phyloP scores from a whole-genome alignment of 2,888 invertebrate genomes.

The Andrena fulva region DNA sequence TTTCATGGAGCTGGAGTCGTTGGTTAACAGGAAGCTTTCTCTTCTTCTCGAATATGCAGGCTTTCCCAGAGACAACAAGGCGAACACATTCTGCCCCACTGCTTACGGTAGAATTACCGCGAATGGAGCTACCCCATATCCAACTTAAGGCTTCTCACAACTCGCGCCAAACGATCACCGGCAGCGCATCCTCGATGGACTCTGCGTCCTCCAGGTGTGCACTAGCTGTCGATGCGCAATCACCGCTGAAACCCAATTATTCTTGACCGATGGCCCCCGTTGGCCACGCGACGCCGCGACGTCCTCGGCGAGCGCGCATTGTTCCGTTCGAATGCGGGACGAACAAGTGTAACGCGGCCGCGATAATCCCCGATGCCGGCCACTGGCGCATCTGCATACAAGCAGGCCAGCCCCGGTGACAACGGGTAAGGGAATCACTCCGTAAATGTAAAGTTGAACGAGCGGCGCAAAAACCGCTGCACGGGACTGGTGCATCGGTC shows the following conservation, averaged over 20 bases:
- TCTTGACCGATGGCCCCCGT: conserved; percentile 36
- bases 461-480: conserved; percentile 62
- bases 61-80: conserved; percentile 9
- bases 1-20: not conserved
- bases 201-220: conserved; percentile 22
- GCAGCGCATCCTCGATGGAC: not conserved
- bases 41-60: conserved; percentile 17
- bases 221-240: conserved; percentile 17
- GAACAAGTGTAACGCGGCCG: conserved; percentile 50
- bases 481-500: conserved; percentile 62
- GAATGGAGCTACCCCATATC: no score
- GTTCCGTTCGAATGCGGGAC: conserved; percentile 69
- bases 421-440: conserved; percentile 78
- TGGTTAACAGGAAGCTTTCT: conserved; percentile 15
- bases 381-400: conserved; percentile 75
- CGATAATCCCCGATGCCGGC: conserved; percentile 63
- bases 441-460: conserved; percentile 78
- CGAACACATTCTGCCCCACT: no score
- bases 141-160: not conserved
- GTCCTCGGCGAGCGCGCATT: conserved; percentile 48
- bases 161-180: not conserved
- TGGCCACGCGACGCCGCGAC: conserved; percentile 35
- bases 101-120: conserved; percentile 2
- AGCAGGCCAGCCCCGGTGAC: conserved; percentile 68
- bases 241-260: conserved; percentile 29